Evolutionary conservation across 1,140 invertebrate species (phyloP), one percentile per base, ranked within the genome.

Genomic region (Drosophila ercepeae): DNA sequence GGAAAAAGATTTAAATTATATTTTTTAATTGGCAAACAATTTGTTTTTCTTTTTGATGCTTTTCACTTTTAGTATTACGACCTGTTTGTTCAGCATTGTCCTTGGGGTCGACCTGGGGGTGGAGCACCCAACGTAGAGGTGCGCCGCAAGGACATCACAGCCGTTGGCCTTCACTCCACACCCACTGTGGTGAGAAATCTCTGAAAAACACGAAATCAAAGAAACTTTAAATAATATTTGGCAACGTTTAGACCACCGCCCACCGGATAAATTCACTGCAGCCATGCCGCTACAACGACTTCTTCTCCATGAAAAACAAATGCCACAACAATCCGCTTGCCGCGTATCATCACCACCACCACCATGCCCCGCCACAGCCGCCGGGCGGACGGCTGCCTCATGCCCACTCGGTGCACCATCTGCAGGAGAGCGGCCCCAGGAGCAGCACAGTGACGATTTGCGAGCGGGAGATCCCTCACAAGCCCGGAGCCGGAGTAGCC

Each of bases 151-250:
- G 92, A 93, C 63, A 90, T 93, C 7, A 82, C 91, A 51, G 82
- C 92, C 23, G 91, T 92, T 9, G 92, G 92, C 42, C 67, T 93
- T 6, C 92, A 92, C 74, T 92, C 92, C 1, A 91, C 92, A 23
- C 92, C 92, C 55, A 90, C 75, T 50, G 76, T 88, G 69, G 86
- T 91, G 75, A 73, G 55, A 69, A 3, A 19, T 13, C 41, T 6
- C 5, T n/a, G 5, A 8, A n/a, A 42, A n/a, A 27, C 13, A 3
- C 27, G 29, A n/a, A 13, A 48, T 23, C 13, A 14, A 2, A 34
- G 5, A n/a, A n/a, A 9, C 6, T 14, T 32, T 21, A 6, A 3
- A 1, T 16, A 3, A 2, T 7, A 36, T 6, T 14, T 7, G 4
- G 2, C 7, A 18, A 16, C 5, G 21, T 21, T 2, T 42, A 90